Base-by-base conservation (phyloP, 2,113 vertebrate genomes). In the Limanda limanda region DNA sequence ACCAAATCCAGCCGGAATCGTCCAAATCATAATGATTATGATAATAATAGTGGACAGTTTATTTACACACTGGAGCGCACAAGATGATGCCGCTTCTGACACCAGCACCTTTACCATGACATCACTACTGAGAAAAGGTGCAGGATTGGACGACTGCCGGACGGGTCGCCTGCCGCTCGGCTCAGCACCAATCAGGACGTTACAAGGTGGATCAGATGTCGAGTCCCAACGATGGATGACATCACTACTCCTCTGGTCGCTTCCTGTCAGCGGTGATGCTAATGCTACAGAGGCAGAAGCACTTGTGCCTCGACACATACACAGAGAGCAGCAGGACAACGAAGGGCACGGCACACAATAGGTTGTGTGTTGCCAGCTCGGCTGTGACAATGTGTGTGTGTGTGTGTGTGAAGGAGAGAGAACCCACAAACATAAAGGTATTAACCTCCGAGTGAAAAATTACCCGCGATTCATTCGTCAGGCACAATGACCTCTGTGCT, bases 191-290 rank as follows among this genome's bases (percentile, higher is more conserved):
- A 82, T 83, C 79, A 61, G 61, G 17, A 2, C 40, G 3, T 7
- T 21, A 15, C 24, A 10, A 23, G 58, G 21, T 47, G 37, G 70
- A 77, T 85, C 74, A 83, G 79, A 83, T 67, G 72, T 42, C 70
- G 3, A 69, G 21, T 83, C 31, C 31, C 6, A 31, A 7, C 5
- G 31, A 31, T 31, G 31, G 31, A 31, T 31, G 31, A 31, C 31
- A 31, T 31, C 84, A 70, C 54, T 9, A 14, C 45, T 76, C 76
- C 60, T 63, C 45, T 0, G 25, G 71, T 72, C 51, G 70, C 72
- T 87, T 87, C 78, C 83, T 81, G 83, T 68, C 71, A 63, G 5
- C 23, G 35, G 42, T 56, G 78, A 81, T 21, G 57, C 56, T 58
- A 70, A 83, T 61, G 58, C 72, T 68, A 65, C 82, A 59, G 57